Evolutionary conservation across 2,888 invertebrate genomes (phyloP).

Genomic region (Trachelus tabidus): DNA sequence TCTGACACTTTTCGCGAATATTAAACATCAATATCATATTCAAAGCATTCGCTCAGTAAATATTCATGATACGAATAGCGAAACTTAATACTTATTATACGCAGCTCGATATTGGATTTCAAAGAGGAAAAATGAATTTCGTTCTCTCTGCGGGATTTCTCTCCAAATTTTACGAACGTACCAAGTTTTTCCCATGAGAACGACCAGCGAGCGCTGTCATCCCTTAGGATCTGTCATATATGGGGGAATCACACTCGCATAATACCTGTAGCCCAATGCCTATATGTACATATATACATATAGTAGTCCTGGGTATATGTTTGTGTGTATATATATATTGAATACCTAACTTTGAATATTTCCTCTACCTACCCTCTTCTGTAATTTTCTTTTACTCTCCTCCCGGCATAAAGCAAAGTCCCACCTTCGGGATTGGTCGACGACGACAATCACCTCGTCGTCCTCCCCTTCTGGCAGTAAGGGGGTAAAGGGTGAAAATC

Average conservation of each 20-base stretch:
- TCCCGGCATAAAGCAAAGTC: not conserved
- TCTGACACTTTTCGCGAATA: not conserved
- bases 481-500: not conserved
- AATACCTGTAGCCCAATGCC: not conserved
- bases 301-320: too few species aligned
- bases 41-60: not conserved
- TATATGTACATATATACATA: not conserved
- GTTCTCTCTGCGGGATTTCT: not conserved
- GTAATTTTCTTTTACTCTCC: not conserved
- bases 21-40: not conserved
- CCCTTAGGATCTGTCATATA: not conserved
- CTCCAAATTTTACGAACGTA: not conserved
- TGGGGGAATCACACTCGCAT: not conserved
- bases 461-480: not conserved
- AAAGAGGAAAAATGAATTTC: conserved; percentile 1
- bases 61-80: not conserved
- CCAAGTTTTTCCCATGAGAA: not conserved
- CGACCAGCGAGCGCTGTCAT: not conserved
- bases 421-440: not conserved
- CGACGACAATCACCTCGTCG: not conserved
- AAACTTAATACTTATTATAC: not conserved
- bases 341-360: not conserved
- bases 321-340: not conserved
- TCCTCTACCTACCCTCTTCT: not conserved
- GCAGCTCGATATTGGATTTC: conserved; percentile 1